Base-by-base conservation (phyloP, 1,140 invertebrate species). In the Zaprionus kolodkinae region DNA sequence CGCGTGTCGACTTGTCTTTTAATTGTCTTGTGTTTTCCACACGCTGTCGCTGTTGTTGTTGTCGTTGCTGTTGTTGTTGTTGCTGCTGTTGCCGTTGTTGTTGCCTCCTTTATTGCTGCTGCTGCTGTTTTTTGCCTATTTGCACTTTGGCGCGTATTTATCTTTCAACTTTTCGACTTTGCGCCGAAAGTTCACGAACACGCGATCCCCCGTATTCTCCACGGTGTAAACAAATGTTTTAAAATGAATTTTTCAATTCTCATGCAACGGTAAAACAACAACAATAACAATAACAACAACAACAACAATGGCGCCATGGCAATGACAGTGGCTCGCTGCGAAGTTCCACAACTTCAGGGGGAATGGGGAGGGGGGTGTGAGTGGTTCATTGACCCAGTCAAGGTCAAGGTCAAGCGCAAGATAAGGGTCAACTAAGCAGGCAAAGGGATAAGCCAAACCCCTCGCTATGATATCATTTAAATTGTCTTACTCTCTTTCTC, bases 131-230 rank as follows among this genome's bases (percentile, higher is more conserved):
- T 62, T 86, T 76, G 72, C 72, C 82, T 81, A 86, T 86, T 86
- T 81, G 66, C 82, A 81, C 71, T 72, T 81, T 64, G 79, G 45
- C 81, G 82, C 68, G 72, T 86, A 86, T 86, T 86, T 86, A 85
- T 82, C 83, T 86, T 86, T 87, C 69, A 87, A 86, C 83, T 86
- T 86, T 86, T 81, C 76, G 79, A 86, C 72, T 86, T 86, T 87
- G 72, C 66, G 83, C 79, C 68, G 70, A 79, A 77, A 82, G 83
- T 82, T 87, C 82, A 82, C 52, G 82, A 81, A 75, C 78, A 66
- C 43, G 72, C 54, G 55, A 60, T 25, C 6, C 7, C 21, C 27
- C 6, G 5, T 10, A 17, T 17, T 25, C 15, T 52, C 38, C 45
- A 56, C 63, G 82, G 45, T 73, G 82, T 87, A 87, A 86, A 77